These are phyloP conservation scores for Sebastes diploproa DNA, from an alignment of 2,797 vertebrate genomes.

Conservation along the genomic window DNA sequence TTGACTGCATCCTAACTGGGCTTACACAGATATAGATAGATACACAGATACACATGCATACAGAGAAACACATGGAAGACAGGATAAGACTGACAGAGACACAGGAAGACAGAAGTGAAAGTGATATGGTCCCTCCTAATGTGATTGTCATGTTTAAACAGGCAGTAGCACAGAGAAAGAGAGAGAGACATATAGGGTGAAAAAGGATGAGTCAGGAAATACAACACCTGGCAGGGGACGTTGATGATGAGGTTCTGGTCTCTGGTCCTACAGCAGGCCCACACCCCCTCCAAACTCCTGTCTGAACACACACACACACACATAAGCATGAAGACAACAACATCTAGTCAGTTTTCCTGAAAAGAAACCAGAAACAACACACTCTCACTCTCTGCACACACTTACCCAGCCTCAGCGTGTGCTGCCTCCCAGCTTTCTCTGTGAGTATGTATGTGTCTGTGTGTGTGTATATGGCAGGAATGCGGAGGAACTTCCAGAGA, in stretches of 20 bases:
- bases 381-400: conserved; percentile 7
- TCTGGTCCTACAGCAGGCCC: conserved; percentile 50
- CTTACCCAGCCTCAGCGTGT: conserved; percentile 47
- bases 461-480: conserved; percentile 55
- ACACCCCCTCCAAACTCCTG: conserved; percentile 49
- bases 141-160: background rate
- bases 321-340: conserved; percentile 9
- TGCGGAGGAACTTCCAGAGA: conserved; percentile 71
- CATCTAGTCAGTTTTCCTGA: background rate
- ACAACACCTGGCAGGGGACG: conserved; percentile 61
- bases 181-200: background rate
- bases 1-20: background rate
- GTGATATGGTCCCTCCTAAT: background rate
- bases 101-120: background rate
- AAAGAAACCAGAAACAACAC: conserved; percentile 15
- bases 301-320: conserved; percentile 12
- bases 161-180: background rate
- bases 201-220: conserved; percentile 38
- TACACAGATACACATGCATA: background rate
- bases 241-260: conserved; percentile 53
- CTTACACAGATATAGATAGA: no score
- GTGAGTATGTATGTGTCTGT: background rate
- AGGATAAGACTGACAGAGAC: background rate
- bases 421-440: conserved; percentile 23
- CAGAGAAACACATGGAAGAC: background rate